Conservation (phyloP, 1,140 invertebrate species). For the Phymastichus coffea region DNA sequence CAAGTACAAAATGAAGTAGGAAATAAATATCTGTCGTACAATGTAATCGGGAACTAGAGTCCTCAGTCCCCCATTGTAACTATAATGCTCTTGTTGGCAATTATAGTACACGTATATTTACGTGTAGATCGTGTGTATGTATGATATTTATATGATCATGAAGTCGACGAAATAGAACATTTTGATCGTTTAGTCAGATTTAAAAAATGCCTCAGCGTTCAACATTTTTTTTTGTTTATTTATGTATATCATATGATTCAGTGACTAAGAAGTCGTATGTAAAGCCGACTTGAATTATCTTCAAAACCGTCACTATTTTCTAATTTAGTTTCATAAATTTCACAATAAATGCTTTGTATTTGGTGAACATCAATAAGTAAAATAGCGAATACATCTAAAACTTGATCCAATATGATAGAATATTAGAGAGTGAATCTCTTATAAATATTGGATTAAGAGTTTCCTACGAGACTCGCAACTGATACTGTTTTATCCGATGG, state of each 20-base stretch:
- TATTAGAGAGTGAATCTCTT: too few species aligned
- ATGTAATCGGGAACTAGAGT: constrained; percentile 46
- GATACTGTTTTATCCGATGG: constrained; percentile 33
- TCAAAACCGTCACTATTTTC: constrained; percentile 17
- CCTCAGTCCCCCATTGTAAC: constrained; percentile 42
- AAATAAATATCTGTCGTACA: constrained; percentile 50
- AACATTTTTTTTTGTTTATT: too few species aligned
- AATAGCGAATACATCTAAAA: too few species aligned
- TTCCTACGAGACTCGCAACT: constrained; percentile 38
- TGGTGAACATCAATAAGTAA: too few species aligned
- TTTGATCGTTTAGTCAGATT: not conserved
- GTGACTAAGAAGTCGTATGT: constrained; percentile 35
- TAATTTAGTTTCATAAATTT: constrained; percentile 1
- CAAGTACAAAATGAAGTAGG: constrained; percentile 53
- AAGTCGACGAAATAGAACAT: constrained; percentile 29
- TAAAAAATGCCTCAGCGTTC: constrained; percentile 2
- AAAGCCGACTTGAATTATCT: too few species aligned
- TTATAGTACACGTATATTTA: constrained; percentile 38
- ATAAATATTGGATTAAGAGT: constrained; percentile 49
- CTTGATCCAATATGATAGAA: too few species aligned
- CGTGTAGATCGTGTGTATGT: not conserved
- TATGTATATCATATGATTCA: constrained; percentile 27
- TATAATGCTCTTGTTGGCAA: constrained; percentile 39
- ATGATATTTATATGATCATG: constrained; percentile 31
- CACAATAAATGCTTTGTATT: constrained; percentile 20